Conservation (phyloP, 2,888 invertebrate species). For the Polyploca ridens region DNA sequence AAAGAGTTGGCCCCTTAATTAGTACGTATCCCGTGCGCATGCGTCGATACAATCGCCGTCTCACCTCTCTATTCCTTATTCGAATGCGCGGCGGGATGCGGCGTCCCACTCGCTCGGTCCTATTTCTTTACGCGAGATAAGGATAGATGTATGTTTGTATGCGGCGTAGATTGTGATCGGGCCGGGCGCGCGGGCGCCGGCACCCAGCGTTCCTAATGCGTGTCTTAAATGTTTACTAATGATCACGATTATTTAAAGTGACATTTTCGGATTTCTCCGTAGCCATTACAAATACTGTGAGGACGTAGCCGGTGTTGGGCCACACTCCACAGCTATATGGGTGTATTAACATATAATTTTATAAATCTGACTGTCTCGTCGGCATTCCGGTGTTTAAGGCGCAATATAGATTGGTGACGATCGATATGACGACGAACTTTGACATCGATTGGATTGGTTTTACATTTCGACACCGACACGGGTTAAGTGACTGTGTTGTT, state of each 20-base stretch:
- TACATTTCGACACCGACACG: constrained; percentile 1
- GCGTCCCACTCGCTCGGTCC: constrained; percentile 44
- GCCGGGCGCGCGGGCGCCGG: constrained; percentile 65
- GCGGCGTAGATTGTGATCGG: constrained; percentile 65
- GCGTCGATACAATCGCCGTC: constrained; percentile 71
- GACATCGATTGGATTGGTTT: constrained; percentile 34
- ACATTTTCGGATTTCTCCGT: constrained; percentile 78
- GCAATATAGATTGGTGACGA: constrained; percentile 23
- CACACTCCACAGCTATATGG: constrained; percentile 31
- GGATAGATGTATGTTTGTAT: constrained; percentile 57
- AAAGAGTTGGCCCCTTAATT: constrained; percentile 69
- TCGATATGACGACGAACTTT: constrained; percentile 43
- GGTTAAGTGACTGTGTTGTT: not conserved
- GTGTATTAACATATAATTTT: constrained; percentile 48
- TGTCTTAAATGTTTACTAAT: constrained; percentile 83
- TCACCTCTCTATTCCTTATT: constrained; percentile 74
- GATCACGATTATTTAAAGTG: constrained; percentile 83
- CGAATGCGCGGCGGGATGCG: constrained; percentile 37
- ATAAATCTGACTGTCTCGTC: constrained; percentile 35
- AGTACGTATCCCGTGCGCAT: constrained; percentile 71
- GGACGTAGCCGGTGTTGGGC: constrained; percentile 41
- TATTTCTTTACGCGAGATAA: constrained; percentile 35
- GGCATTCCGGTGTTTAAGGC: constrained; percentile 17
- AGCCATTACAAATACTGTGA: constrained; percentile 53
- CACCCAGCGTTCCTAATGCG: constrained; percentile 79